Conservation (phyloP, 2,888 invertebrate genomes). For the Octonoba sinensis region DNA sequence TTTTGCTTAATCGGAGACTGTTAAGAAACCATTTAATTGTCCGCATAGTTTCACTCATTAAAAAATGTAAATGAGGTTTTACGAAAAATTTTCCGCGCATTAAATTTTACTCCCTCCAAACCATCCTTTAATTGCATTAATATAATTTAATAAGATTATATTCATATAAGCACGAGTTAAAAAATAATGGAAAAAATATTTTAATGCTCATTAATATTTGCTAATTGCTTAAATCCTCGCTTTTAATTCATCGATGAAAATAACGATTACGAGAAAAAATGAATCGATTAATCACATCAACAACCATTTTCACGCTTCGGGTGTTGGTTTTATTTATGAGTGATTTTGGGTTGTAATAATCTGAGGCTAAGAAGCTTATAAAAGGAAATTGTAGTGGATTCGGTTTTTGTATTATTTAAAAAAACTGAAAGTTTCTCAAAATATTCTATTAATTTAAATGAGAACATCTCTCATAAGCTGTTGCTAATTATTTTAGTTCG, state of each 20-base stretch:
- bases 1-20: no score
- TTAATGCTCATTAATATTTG: slow-evolving; percentile 14
- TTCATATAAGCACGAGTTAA: no score
- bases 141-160: no score
- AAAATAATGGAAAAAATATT: no score
- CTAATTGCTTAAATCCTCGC: slow-evolving; percentile 19
- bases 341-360: slow-evolving; percentile 33
- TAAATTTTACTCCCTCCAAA: no score
- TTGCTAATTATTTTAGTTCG: slow-evolving; percentile 50
- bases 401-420: background rate
- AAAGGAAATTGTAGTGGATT: background rate
- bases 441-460: slow-evolving; percentile 54
- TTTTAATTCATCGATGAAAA: slow-evolving; percentile 1
- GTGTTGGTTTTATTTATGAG: slow-evolving; percentile 18
- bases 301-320: slow-evolving; percentile 26
- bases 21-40: no score
- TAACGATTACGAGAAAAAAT: background rate
- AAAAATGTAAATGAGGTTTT: no score
- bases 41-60: no score
- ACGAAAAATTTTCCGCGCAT: no score
- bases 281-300: slow-evolving; percentile 23
- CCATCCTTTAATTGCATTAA: no score
- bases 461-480: slow-evolving; percentile 17
- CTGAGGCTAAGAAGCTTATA: slow-evolving; percentile 50
- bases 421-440: background rate